These are phyloP conservation scores for Blera fallax DNA, from an alignment of 2,888 invertebrate species.

Conservation along the genomic window DNA sequence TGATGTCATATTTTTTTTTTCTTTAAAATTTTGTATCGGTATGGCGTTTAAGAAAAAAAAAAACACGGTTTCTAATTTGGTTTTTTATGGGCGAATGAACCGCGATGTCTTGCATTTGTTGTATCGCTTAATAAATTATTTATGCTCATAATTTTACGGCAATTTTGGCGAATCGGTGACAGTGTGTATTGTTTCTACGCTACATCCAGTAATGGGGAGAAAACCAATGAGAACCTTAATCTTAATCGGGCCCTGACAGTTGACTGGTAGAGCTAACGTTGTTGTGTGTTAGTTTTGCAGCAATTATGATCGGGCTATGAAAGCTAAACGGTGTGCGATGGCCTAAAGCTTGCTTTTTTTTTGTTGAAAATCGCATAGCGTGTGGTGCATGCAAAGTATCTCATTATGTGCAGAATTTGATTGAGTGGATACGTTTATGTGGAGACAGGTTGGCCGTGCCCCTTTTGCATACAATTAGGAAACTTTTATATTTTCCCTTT, in stretches of 20 bases:
- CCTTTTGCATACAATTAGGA: neutral
- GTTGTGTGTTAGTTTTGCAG: conserved; percentile 27
- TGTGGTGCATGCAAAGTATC: conserved; percentile 2
- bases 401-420: neutral
- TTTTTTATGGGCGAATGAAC: conserved; percentile 57
- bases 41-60: too few species aligned
- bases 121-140: conserved; percentile 50
- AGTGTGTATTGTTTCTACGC: conserved; percentile 33
- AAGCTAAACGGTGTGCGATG: conserved; percentile 41
- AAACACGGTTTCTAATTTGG: conserved; percentile 54
- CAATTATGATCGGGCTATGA: conserved; percentile 43
- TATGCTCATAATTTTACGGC: conserved; percentile 37
- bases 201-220: conserved; percentile 63
- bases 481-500: neutral
- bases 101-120: neutral
- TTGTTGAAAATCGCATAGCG: conserved; percentile 2
- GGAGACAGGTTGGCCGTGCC: neutral
- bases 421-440: neutral
- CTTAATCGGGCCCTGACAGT: conserved; percentile 63
- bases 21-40: too few species aligned
- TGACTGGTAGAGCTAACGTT: conserved; percentile 8
- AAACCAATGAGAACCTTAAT: conserved; percentile 58
- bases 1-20: conserved; percentile 53
- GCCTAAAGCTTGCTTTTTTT: neutral
- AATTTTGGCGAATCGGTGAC: conserved; percentile 45